Percentiles rank a stretch among this genome's conserved stretches.
phyloP scores from a whole-genome alignment of 2,113 vertebrate genomes.

The Alectura lathami region DNA sequence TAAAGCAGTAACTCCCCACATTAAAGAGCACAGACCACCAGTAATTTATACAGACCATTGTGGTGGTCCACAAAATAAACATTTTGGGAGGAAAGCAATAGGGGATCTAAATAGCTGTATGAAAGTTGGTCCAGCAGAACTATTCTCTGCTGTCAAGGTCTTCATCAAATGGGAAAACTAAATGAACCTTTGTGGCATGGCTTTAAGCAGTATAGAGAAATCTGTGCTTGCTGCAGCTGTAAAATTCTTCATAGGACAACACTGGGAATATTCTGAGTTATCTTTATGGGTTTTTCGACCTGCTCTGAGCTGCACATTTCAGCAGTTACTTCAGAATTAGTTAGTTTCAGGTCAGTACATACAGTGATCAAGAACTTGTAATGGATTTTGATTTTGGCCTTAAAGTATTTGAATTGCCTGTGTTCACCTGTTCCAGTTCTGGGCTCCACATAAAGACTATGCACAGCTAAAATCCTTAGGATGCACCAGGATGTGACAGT shows the following conservation, averaged over 20 bases:
- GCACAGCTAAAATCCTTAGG: fast-evolving
- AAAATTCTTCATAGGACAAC: background rate
- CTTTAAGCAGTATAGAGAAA: background rate
- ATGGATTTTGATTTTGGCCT: background rate
- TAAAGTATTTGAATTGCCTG: background rate
- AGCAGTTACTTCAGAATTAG: background rate
- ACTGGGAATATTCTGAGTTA: background rate
- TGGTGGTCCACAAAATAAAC: conserved; percentile 58
- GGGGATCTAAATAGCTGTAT: background rate
- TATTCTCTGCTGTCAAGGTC: background rate
- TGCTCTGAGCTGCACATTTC: background rate
- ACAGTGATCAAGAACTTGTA: background rate
- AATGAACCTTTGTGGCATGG: background rate
- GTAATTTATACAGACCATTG: conserved; percentile 17
- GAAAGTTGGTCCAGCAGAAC: background rate
- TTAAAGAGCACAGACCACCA: conserved; percentile 10
- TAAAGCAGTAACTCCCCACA: background rate
- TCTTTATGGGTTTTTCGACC: fast-evolving
- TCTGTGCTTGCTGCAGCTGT: background rate
- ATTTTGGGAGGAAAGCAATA: conserved; percentile 8
- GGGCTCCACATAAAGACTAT: fast-evolving
- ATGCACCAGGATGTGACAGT: fast-evolving
- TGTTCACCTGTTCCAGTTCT: background rate
- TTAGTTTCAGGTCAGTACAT: fast-evolving
- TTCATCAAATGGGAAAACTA: background rate